Base-by-base conservation (phyloP, 1,140 invertebrate genomes). In the Drosophila grimshawi region DNA sequence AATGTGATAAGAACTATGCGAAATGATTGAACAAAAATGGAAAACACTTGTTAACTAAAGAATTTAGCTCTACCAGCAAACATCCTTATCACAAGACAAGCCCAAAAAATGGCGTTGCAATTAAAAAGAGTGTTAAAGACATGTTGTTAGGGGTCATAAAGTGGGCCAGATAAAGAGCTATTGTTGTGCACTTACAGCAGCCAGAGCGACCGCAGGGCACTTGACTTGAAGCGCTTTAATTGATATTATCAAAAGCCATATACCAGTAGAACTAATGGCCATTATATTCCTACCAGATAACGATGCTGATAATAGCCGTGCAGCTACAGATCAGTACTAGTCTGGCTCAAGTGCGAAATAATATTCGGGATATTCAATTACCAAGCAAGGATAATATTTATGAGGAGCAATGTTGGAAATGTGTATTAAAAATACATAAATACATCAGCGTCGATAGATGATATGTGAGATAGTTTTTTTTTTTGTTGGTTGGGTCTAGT, bases 381-480 rank as follows among this genome's bases (percentile, higher is more conserved):
- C 67, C 57, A 59, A 51, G 35, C 43, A 55, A 68, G 49, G 35
- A 53, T 65, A 70, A 73, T 79, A 73, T 72, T 62, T 66, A 78
- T 63, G 63, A 35, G 57, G 10, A n/a, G 43, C 30, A 29, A 49
- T 33, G 41, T 39, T 57, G 53, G 59, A 74, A 89, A 88, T 88
- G 5, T 43, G 39, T 43, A 86, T 86, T 86, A 86, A 86, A 86
- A 88, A 83, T 80, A 68, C 83, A 86, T 86, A 86, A 86, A 86
- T 86, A 80, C 77, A 74, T 86, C 83, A 86, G 59, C 77, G 63
- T 30, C 45, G 55, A 43, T 33, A 41, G 55, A 43, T 88, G 83
- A 78, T 78, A 86, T 83, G 51, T 80, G 83, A 86, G 83, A 86
- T 72, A 69, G n/a, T 66, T 30, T 57, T 46, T 55, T 55, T 30